Evolutionary conservation across 1,140 invertebrate genomes (phyloP), one percentile per base, ranked within the genome.

Genomic region (Dolichoris vasculosae): DNA sequence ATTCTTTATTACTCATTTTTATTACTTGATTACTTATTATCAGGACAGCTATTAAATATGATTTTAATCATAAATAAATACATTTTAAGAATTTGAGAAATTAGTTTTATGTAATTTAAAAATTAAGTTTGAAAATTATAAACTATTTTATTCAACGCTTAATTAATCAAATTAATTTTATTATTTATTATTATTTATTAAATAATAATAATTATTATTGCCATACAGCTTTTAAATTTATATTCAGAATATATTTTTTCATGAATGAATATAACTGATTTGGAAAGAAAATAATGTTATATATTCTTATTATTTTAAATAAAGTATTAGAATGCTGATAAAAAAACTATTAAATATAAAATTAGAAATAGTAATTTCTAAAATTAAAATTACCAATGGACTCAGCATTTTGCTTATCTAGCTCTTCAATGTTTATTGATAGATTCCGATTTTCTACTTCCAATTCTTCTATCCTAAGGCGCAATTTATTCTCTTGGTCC

Each of bases 361-460:
- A 15, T 11, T 67, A 67, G 13, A 30, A 8, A 71, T 59, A 76
- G 26, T 30, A 48, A 76, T 30, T 8, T n/a, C n/a, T 46, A 46
- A 75, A 46, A 32, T 55, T 43, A 40, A n/a, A 48, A 67, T 69
- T 87, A 93, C 93, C 91, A 91, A 96, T 95, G 0, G 95, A 96
- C 86, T 94, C 90, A 86, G 96, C 94, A 89, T 97, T 95, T 90
- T 97, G 96, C 67, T 90, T 93, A 89, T 97, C 96, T 87, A 97
- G 91, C 89, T 97, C 96, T 85, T 96, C 96, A 46, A 97, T 92
- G 86, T 94, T 96, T 11, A 86, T 88, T 9, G 93, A 92, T 48
- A 96, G 90, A 87, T 93, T 94, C 84, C 92, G 91, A 88, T 95
- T 95, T 86, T 95, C 93, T 7, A 92, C 91, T 86, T 93, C 90